A percentile compares a stretch with the other conserved stretches of the same genome.
Conservation (phyloP, 2,888 invertebrate genomes). For the Stegana nigrithorax region DNA sequence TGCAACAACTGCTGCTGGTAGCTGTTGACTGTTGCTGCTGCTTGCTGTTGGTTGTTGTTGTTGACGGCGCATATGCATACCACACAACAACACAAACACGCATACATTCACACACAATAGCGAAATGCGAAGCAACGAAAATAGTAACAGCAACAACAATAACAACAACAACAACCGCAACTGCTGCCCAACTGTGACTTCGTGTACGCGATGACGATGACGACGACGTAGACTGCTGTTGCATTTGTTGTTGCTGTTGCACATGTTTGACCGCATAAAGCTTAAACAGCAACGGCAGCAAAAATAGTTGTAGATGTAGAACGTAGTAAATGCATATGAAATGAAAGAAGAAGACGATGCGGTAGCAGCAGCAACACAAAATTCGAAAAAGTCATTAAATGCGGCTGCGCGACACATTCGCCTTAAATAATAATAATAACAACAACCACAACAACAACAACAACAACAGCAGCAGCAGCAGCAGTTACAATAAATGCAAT, state of each 20-base stretch:
- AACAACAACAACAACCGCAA: slow-evolving; percentile 35
- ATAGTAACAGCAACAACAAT: slow-evolving; percentile 29
- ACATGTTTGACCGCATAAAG: slow-evolving; percentile 63
- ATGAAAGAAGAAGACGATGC: not conserved
- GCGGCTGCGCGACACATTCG: slow-evolving; percentile 57
- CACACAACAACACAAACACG: slow-evolving; percentile 10
- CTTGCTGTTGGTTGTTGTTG: too few species aligned
- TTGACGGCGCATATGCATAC: slow-evolving; percentile 10
- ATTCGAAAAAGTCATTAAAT: slow-evolving; percentile 55
- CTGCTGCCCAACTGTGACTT: slow-evolving; percentile 28
- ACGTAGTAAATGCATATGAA: not conserved
- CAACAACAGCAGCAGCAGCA: slow-evolving; percentile 25
- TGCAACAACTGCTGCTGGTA: not conserved
- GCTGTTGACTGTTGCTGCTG: not conserved
- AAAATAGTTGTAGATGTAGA: slow-evolving; percentile 8
- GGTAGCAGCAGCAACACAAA: not conserved
- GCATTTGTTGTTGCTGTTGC: too few species aligned
- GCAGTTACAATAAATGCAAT: slow-evolving; percentile 27
- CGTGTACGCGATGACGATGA: slow-evolving; percentile 30
- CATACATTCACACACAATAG: too few species aligned
- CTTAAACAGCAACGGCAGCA: slow-evolving; percentile 53
- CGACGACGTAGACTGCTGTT: slow-evolving; percentile 12
- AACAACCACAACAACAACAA: slow-evolving; percentile 41
- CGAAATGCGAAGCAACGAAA: too few species aligned
- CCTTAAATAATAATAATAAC: slow-evolving; percentile 54